These are phyloP conservation scores for Eubasilissa splendida DNA, from an alignment of 2,888 invertebrate genomes.

Conservation along the genomic window DNA sequence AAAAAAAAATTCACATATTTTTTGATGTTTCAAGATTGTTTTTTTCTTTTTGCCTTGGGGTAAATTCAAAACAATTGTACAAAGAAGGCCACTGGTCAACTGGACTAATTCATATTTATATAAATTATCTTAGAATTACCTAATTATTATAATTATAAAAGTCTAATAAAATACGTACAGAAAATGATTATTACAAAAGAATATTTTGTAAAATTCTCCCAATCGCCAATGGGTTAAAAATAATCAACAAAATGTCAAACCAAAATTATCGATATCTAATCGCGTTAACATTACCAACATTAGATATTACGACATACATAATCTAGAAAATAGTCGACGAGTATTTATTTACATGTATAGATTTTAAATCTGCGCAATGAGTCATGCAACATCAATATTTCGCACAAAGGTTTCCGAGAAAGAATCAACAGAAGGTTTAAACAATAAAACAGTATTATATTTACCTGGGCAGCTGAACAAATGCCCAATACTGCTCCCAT, in stretches of 20 bases:
- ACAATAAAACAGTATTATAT: neutral
- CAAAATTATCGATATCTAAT: neutral
- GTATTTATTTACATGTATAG: no score
- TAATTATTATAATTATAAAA: no score
- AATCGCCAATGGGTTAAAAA: neutral
- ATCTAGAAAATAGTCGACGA: no score
- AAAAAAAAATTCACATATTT: no score
- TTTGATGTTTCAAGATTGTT: no score
- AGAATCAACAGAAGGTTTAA: neutral
- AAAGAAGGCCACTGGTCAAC: no score
- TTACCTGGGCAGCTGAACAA: constrained; percentile 77
- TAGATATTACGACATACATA: neutral
- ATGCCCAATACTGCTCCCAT: constrained; percentile 79
- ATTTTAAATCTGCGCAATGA: constrained; percentile 23
- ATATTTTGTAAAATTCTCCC: no score
- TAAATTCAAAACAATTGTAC: no score
- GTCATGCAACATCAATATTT: constrained; percentile 36
- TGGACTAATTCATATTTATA: no score
- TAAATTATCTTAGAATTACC: no score
- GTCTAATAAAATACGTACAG: neutral
- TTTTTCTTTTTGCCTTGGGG: no score
- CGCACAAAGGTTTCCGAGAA: constrained; percentile 16
- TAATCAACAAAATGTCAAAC: constrained; percentile 2
- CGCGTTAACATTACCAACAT: neutral
- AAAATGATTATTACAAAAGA: no score